phyloP scores from a whole-genome alignment of 2,888 invertebrate species.

The Lepeophtheirus nordmannii region DNA sequence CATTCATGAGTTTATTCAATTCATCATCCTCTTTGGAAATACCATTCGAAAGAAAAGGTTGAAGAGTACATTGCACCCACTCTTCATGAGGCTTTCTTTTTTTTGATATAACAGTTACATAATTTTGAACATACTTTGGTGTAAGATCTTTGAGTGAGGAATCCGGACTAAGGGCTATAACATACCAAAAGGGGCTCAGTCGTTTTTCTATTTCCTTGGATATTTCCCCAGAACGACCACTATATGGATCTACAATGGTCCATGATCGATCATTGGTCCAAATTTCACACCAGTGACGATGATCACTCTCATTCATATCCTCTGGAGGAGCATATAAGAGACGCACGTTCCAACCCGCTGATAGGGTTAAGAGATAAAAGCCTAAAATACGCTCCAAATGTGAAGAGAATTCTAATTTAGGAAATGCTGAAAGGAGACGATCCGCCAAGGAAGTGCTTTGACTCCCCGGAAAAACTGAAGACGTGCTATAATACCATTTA shows the following conservation, averaged over 20 bases:
- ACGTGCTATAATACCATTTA: neutral
- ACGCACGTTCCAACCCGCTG: neutral
- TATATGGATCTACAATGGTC: constrained; percentile 2
- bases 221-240: neutral
- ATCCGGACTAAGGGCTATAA: neutral
- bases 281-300: neutral
- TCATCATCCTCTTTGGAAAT: constrained; percentile 2
- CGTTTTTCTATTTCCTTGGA: neutral
- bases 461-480: neutral
- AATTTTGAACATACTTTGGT: neutral
- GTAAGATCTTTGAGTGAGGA: neutral
- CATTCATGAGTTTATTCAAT: neutral
- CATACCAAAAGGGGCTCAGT: neutral
- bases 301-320: neutral
- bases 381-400: neutral
- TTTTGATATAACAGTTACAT: neutral
- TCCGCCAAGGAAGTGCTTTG: neutral
- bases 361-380: neutral
- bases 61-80: neutral
- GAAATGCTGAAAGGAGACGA: neutral
- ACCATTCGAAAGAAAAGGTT: neutral
- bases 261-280: neutral
- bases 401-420: neutral
- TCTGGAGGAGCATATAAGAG: neutral
- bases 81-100: neutral